phyloP scores from a whole-genome alignment of 1,140 invertebrate species.

The Pseudoatta argentina region DNA sequence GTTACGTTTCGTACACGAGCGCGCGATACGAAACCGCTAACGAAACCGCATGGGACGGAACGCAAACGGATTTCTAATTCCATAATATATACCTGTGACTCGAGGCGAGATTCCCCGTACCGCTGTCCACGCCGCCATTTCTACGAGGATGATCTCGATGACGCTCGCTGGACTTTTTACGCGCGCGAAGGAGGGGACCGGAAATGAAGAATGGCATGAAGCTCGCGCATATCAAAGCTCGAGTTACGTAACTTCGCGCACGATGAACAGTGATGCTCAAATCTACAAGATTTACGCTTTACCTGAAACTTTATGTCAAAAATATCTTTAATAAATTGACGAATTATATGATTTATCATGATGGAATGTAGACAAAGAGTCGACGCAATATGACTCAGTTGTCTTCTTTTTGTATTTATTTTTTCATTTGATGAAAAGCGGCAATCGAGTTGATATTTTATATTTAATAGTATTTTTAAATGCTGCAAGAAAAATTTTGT shows the following conservation, averaged over 20 bases:
- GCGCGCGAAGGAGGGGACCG: neutral
- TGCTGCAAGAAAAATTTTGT: too few species aligned
- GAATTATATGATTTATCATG: neutral
- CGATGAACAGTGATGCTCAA: neutral
- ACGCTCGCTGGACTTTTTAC: neutral
- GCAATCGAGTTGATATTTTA: too few species aligned
- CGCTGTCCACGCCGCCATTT: constrained; percentile 28
- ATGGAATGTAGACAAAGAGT: neutral
- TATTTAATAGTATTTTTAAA: too few species aligned
- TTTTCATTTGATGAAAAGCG: too few species aligned
- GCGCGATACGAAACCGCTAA: neutral
- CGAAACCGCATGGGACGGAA: neutral
- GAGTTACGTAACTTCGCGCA: neutral
- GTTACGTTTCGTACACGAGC: neutral
- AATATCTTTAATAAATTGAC: neutral
- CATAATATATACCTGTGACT: neutral
- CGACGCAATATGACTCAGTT: too few species aligned
- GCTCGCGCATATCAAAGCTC: neutral
- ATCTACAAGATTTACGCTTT: neutral
- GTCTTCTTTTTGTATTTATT: too few species aligned
- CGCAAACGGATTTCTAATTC: neutral
- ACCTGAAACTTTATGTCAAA: too few species aligned
- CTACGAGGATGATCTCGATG: neutral
- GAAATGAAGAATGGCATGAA: neutral
- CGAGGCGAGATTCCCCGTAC: neutral